Evolutionary conservation across 2,113 vertebrate genomes (phyloP), one percentile per base, ranked within the genome.

Genomic region (Carollia perspicillata): DNA sequence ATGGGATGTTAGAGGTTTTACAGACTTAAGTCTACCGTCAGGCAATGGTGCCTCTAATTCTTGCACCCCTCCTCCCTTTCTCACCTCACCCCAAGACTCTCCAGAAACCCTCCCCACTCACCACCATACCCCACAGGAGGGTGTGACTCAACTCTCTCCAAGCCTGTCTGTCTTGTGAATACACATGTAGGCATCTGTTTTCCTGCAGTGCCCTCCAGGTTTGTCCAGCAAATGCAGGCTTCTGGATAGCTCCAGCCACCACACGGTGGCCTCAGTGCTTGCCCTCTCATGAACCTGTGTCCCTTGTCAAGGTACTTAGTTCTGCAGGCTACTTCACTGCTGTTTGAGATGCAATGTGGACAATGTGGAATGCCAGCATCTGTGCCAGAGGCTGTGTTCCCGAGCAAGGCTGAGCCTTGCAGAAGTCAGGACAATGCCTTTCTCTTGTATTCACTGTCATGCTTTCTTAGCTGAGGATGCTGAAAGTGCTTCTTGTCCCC

Each of bases 11-110:
- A 71, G 16, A 55, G 28, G 35, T 6, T 14, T 53, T 83, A 51
- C 20, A 42, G 44, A 7, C 8, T n/a, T 49, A 33, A 40, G 47
- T 88, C 68, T 75, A 20, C 3, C 60, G 16, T 60, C n/a, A 85
- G 12, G 0, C 35, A 28, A 42, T 33, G 58, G 8, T 35, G 26
- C 0, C 0, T 77, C 5, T 7, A 8, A 33, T 28, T 69, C 69
- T 47, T 72, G 23, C 26, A n/a, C 3, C 1, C 5, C 22, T 37
- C 47, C 44, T 71, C 35, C 8, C 33, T 44, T 75, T 71, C 71
- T 60, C 11, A 42, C 6, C 10, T 11, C 18, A 74, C 8, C 11
- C 2, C 20, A n/a, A 71, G 60, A 28, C n/a, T 26, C 75, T 49
- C 47, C 16, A 55, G 26, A 68, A 47, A 18, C 10, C 37, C 23